These are phyloP conservation scores for Mastigias papua DNA, from an alignment of 30 jellyfish, hydroid and myxozoan species.

Conservation along the genomic window DNA sequence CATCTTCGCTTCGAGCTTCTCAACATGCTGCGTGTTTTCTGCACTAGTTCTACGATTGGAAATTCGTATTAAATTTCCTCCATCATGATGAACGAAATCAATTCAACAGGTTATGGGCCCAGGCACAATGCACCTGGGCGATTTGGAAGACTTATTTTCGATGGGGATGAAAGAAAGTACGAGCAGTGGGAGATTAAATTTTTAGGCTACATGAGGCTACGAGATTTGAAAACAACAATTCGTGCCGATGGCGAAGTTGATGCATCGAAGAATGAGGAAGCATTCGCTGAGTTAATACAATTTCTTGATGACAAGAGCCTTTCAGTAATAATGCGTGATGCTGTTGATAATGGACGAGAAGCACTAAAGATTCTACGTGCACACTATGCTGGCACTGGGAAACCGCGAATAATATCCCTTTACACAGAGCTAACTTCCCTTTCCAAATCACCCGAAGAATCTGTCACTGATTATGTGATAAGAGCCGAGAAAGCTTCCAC, in stretches of 20 bases:
- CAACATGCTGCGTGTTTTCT: slow-evolving; percentile 6
- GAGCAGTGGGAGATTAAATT: slow-evolving; percentile 66
- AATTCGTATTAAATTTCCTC: slow-evolving; percentile 2
- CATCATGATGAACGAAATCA: slow-evolving; percentile 11
- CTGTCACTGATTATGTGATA: slow-evolving; percentile 56
- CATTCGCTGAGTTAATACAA: slow-evolving; percentile 73
- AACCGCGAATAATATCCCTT: slow-evolving; percentile 60
- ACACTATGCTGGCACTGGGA: slow-evolving; percentile 67
- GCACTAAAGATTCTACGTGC: slow-evolving; percentile 52
- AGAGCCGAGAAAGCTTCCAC: slow-evolving; percentile 73
- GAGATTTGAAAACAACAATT: slow-evolving; percentile 31
- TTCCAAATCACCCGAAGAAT: slow-evolving; percentile 30
- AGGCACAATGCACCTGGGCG: slow-evolving; percentile 20
- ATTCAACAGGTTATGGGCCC: slow-evolving; percentile 75
- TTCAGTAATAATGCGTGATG: slow-evolving; percentile 65
- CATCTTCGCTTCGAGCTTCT: neutral
- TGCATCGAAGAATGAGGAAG: slow-evolving; percentile 57
- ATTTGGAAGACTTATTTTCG: slow-evolving; percentile 46
- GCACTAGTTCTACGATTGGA: neutral
- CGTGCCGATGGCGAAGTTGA: slow-evolving; percentile 55
- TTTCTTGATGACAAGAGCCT: slow-evolving; percentile 66
- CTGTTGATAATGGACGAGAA: slow-evolving; percentile 57
- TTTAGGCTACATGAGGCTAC: slow-evolving; percentile 59
- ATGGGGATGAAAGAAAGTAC: slow-evolving; percentile 66
- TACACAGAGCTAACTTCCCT: slow-evolving; percentile 64